These are phyloP conservation scores for Gymnocephalus cernua DNA, from an alignment of 2,113 vertebrate species.

Conservation along the genomic window DNA sequence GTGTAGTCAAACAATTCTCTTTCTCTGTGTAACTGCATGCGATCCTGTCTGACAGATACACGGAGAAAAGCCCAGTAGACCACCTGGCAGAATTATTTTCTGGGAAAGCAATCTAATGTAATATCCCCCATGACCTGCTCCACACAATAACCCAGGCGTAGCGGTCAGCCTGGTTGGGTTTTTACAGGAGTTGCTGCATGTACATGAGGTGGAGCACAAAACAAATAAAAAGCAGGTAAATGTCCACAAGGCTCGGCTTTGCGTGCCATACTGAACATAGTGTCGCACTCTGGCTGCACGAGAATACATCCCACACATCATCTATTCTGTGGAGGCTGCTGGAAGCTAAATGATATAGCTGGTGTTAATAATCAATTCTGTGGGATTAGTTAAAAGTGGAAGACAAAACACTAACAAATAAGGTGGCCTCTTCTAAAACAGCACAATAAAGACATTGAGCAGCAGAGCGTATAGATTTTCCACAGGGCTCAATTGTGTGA, in stretches of 20 bases:
- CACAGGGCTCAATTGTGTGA: conserved; percentile 95
- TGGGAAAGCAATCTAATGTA: conserved; percentile 86
- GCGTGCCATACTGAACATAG: conserved; percentile 21
- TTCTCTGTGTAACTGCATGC: conserved; percentile 63
- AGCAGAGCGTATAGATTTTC: conserved; percentile 93
- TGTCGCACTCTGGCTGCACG: conserved; percentile 30
- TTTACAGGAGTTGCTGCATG: conserved; percentile 78
- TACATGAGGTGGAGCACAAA: conserved; percentile 76
- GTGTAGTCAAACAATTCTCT: conserved; percentile 64
- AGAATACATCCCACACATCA: conserved; percentile 55
- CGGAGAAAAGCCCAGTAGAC: conserved; percentile 71
- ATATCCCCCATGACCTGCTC: conserved; percentile 78
- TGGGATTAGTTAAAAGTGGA: conserved; percentile 82
- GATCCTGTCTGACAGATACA: conserved; percentile 71
- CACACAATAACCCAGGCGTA: conserved; percentile 75
- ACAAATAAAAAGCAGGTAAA: conserved; percentile 80
- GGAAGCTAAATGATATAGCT: conserved; percentile 67
- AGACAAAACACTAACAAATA: conserved; percentile 79
- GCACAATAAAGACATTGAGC: conserved; percentile 86
- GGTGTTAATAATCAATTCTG: conserved; percentile 76
- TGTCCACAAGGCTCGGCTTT: conserved; percentile 56
- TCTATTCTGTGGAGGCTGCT: conserved; percentile 44
- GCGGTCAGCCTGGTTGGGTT: conserved; percentile 68
- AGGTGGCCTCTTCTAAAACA: conserved; percentile 87
- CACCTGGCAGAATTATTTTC: conserved; percentile 81